Evolutionary conservation across 2,113 vertebrate genomes (phyloP), one percentile per base, ranked within the genome.

Genomic region (Greenwoodochromis staneri): DNA sequence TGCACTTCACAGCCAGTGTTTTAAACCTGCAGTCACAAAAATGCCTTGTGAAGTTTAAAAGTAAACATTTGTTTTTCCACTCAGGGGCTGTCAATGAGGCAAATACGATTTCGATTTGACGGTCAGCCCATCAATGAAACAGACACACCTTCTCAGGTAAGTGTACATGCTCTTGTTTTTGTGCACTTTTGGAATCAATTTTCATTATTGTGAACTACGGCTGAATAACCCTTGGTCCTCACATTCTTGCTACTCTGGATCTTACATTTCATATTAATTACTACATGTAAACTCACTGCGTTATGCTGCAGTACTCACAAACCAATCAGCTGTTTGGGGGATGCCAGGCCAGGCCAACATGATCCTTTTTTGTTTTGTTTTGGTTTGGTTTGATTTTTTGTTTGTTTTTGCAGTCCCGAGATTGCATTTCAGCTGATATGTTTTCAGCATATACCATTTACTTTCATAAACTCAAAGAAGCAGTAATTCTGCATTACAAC

Each of bases 101-200:
- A 99, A 97, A 99, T 99, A 96, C 97, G 98, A 93, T 99, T 99
- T 97, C 97, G 98, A 95, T 99, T 99, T 93, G 99, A 99, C 88
- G 99, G 98, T 80, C 98, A 99, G 93, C 98, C 99, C 91, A 99
- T 99, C 95, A 99, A 99, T 95, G 99, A 99, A 96, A 97, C 98
- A 91, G 99, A 99, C 92, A 99, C 99, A 92, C 99, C 99, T 91
- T 98, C 98, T 95, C 98, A 99, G 98, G 98, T 99, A 97, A 87
- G 40, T 3, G 5, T 10, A 40, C 49, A 45, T 2, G 7, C 7
- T 9, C 4, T 19, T 47, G 13, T 34, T 27, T 7, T 8, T 34
- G 10, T 29, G 17, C 16, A 82, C 11, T 7, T 34, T 69, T 14
- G 21, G 9, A 61, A 17, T 31, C 3, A 45, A 14, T 61, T 80